Conservation (phyloP, 2,113 vertebrate species). For the Alces alces region DNA sequence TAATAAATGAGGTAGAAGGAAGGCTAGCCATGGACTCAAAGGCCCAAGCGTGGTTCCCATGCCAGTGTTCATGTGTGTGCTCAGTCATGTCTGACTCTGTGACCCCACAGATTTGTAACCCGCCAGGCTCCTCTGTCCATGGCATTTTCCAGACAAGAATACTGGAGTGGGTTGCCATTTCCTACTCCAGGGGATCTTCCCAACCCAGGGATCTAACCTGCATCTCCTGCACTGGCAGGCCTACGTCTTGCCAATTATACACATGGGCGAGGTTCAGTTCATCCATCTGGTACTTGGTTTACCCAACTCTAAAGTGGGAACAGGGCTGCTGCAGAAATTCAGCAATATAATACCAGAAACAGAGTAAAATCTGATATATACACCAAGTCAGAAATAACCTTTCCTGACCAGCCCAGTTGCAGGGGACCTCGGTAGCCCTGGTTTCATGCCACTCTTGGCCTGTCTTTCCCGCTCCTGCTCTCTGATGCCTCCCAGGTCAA, state of each 20-base stretch:
- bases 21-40: background rate
- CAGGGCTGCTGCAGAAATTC: background rate
- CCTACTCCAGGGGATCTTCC: background rate
- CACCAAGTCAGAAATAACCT: background rate
- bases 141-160: background rate
- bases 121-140: background rate
- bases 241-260: background rate
- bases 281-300: background rate
- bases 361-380: background rate
- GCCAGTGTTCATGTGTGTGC: background rate
- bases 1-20: background rate
- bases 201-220: background rate
- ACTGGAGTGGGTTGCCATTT: background rate
- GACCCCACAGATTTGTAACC: background rate
- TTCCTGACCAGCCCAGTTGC: background rate
- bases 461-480: rapidly evolving
- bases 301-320: background rate
- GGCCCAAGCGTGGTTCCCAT: background rate
- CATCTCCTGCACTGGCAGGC: background rate
- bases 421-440: background rate
- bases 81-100: rapidly evolving
- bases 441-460: background rate
- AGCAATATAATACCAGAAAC: background rate
- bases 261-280: background rate
- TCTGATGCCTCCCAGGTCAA: rapidly evolving